Base-by-base conservation (phyloP, 2,888 invertebrate genomes). In the Argyra leucocephala region DNA sequence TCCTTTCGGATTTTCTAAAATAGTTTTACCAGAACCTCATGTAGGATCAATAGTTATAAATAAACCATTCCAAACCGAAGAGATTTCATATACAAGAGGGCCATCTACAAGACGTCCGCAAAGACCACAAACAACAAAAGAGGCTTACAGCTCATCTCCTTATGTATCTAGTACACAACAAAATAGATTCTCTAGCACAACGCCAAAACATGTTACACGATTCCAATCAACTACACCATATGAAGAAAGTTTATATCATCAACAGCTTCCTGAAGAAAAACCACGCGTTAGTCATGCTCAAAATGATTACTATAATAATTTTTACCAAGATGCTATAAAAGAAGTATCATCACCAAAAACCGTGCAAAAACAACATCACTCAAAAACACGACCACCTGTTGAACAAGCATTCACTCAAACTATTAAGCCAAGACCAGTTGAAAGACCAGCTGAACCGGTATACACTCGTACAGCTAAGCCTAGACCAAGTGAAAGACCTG, bases 31-130 rank as follows among this genome's bases (percentile, higher is more conserved):
- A 0, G 88, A 91, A 18, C 92, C 92, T 0, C 92, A 93, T 72
- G 91, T 93, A 0, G 92, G 92, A 1, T 91, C 91, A 0, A 90
- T 93, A 4, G 90, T 93, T 0, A 84, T 92, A 1, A 87, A 88
- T 71, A 82, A 84, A 67, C 70, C 71, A 48, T 7, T 69, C 70
- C 22, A 71, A 0, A 72, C 72, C 22, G 74, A 73, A 68, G 72
- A 72, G 15, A 66, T 63, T 12, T 26, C 24, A 10, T 12, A 23
- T 15, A 23, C 4, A 12, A 15, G 61, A 5, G 21, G 61, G 2
- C n/a, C n/a, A n/a, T n/a, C 61, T 31, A 61, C 18, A n/a, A 61
- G 31, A 61, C 21, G 15, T 26, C n/a, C 61, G 9, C 26, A 26
- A 21, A 15, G 61, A n/a, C 61, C 61, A 9, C 48, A 48, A 18